A percentile compares a stretch with the other conserved stretches of the same genome.
These are phyloP conservation scores for Wiebesia pumilae DNA, from an alignment of 1,140 invertebrate species.

Conservation along the genomic window DNA sequence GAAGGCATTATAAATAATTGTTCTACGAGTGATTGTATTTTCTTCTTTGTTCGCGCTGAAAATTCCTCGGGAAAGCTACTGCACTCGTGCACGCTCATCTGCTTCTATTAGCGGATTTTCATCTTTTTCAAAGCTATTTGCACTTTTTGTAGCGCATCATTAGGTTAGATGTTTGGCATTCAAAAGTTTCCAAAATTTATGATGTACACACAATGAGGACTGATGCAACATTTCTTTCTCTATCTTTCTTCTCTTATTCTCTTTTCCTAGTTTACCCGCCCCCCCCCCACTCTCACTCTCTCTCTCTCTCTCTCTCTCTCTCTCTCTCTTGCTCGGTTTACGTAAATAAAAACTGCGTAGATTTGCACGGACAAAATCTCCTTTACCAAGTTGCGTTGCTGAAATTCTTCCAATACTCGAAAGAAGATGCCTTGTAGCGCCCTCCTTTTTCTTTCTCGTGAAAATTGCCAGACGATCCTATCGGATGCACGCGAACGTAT, in stretches of 20 bases:
- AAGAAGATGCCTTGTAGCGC: conserved; percentile 48
- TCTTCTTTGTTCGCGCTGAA: conserved; percentile 33
- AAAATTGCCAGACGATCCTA: conserved; percentile 59
- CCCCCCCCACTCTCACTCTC: not conserved
- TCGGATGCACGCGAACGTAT: conserved; percentile 53
- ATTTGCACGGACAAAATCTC: conserved; percentile 41
- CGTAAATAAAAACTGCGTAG: not conserved
- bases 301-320: not conserved
- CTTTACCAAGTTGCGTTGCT: conserved; percentile 35
- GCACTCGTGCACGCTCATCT: not conserved
- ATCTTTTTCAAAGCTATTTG: not conserved
- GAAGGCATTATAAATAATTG: conserved; percentile 39
- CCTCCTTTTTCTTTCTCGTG: conserved; percentile 47
- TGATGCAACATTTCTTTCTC: not conserved
- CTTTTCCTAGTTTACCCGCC: no score
- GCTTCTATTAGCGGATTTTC: conserved; percentile 16
- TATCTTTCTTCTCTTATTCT: not conserved
- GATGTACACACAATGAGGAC: no score
- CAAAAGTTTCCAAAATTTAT: not conserved
- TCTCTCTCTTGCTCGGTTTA: not conserved
- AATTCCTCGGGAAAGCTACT: conserved; percentile 40
- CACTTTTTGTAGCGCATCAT: not conserved
- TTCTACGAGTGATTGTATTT: conserved; percentile 34
- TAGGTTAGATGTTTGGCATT: not conserved
- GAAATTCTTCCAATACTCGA: conserved; percentile 14